Base-by-base conservation (phyloP, 2,113 vertebrate genomes). In the Oceanodroma tethys region DNA sequence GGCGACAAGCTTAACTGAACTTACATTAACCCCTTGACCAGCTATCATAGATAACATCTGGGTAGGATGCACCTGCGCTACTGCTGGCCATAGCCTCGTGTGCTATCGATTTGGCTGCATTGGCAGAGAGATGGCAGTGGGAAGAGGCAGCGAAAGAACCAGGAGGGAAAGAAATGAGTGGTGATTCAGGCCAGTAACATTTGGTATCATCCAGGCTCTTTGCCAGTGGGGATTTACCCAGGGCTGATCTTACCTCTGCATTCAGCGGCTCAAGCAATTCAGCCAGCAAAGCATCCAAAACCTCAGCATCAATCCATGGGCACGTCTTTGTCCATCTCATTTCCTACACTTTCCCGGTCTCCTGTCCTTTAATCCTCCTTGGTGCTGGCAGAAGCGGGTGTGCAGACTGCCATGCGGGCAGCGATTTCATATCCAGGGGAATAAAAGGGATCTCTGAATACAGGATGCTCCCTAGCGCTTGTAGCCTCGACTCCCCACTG, bases 71-170 rank as follows among this genome's bases (percentile, higher is more conserved):
- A 30, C 42, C 68, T 67, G 63, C 3, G 6, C 29, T 52, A 5
- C 47, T 89, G 29, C 52, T 82, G 63, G 60, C 70, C 47, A 3
- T 18, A 26, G 27, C 32, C 47, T 34, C 4, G 1, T 0, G 1
- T 55, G 75, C 25, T 81, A 8, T 25, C 0, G 0, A 14, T 81
- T 42, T 74, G 63, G 42, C 63, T 67, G 19, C 15, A 1, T 2
- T 27, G 72, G 59, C 88, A 88, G 72, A 67, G 63, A 48, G 9
- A 9, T 16, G 47, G 17, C 42, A 42, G 47, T 17, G 52, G 58
- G 16, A 42, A 65, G 43, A 88, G 25, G 30, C 65, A 63, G 42
- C 0, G 3, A 48, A 62, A 81, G 55, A 76, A 73, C 43, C 70
- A 78, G 11, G 20, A 68, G 36, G 26, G 32, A 40, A 70, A 70